These are phyloP conservation scores for Troides oblongomaculatus DNA, from an alignment of 2,888 invertebrate species.

Conservation along the genomic window DNA sequence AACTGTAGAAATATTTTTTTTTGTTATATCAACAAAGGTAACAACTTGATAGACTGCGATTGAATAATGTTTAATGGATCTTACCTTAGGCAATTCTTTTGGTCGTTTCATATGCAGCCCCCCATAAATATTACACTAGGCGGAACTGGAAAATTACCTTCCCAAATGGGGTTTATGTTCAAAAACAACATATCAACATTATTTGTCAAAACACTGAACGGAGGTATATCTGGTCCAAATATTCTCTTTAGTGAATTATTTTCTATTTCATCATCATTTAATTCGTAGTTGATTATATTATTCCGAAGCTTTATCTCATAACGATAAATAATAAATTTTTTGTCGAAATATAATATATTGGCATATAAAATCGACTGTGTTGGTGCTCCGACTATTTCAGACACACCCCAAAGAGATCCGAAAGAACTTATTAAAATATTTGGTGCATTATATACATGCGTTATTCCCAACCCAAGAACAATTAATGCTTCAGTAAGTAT, in stretches of 20 bases:
- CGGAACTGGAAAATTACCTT: slow-evolving; percentile 43
- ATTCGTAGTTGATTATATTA: slow-evolving; percentile 32
- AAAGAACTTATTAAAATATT: slow-evolving; percentile 39
- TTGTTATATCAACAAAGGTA: no score
- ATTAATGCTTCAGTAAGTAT: slow-evolving; percentile 43
- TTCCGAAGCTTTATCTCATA: slow-evolving; percentile 33
- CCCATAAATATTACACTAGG: slow-evolving; percentile 45
- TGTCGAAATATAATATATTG: slow-evolving; percentile 24
- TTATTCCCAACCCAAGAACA: background rate
- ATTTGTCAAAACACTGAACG: slow-evolving; percentile 35
- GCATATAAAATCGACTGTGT: slow-evolving; percentile 39
- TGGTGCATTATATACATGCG: slow-evolving; percentile 9
- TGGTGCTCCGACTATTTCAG: slow-evolving; percentile 4
- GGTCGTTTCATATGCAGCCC: slow-evolving; percentile 41
- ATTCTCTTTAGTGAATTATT: background rate
- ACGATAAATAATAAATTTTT: slow-evolving; percentile 40
- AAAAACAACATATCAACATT: slow-evolving; percentile 47
- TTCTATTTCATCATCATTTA: slow-evolving; percentile 5
- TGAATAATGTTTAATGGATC: background rate
- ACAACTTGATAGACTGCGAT: no score
- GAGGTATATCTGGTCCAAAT: slow-evolving; percentile 34
- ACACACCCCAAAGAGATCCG: slow-evolving; percentile 31
- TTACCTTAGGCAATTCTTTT: slow-evolving; percentile 42
- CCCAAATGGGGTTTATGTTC: slow-evolving; percentile 44
- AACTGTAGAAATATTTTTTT: no score